phyloP scores from a whole-genome alignment of 1,140 invertebrate genomes.

The Gyrodactylus bullatarudis region DNA sequence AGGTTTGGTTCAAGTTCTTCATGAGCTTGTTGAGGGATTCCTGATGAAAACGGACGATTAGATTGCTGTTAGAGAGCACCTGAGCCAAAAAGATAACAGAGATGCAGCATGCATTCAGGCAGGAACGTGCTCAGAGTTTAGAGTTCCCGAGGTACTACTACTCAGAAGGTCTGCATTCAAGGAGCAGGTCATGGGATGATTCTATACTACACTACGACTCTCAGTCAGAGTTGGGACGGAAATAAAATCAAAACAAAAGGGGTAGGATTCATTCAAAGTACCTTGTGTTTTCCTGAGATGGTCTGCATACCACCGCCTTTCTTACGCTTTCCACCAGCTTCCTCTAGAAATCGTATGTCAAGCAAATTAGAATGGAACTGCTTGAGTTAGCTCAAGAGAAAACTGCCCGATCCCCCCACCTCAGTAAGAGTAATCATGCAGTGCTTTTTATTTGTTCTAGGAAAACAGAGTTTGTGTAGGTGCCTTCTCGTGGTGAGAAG shows the following conservation, averaged over 20 bases:
- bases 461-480: not conserved
- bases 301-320: slow-evolving; percentile 84
- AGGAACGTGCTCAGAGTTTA: not conserved
- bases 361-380: no score
- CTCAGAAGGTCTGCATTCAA: no score
- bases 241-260: not conserved
- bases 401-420: no score
- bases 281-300: slow-evolving; percentile 49
- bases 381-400: no score
- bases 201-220: no score
- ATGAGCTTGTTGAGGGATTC: slow-evolving; percentile 88
- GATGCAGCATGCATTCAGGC: not conserved
- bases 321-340: slow-evolving; percentile 29
- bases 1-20: slow-evolving; percentile 66
- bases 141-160: no score
- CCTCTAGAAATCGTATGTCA: not conserved
- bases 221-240: no score
- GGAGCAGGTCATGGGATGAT: no score
- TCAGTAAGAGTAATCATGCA: no score
- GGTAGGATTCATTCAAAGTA: slow-evolving; percentile 13
- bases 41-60: slow-evolving; percentile 15
- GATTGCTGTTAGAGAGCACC: not conserved
- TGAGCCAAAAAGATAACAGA: not conserved
- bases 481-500: not conserved
- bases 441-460: not conserved